Evolutionary conservation across 2,888 invertebrate species (phyloP), one percentile per base, ranked within the genome.

Genomic region (Elaeidobius kamerunicus): DNA sequence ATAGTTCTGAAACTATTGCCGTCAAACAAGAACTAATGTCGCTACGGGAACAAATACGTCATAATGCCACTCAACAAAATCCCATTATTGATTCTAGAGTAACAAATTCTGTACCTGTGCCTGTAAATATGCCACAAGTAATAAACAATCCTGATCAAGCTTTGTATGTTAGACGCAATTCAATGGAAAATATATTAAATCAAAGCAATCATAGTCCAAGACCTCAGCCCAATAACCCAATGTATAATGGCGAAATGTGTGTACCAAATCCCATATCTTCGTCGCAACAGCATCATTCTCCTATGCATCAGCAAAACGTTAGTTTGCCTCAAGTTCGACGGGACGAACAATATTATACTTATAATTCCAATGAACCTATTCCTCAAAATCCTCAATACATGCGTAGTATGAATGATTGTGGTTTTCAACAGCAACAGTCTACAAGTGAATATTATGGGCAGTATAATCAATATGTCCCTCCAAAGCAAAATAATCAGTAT

Each of bases 1-100:
- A 81, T 69, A 88, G 84, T 71, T 83, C 85, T 1, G 84, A 84
- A 66, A 74, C 82, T 34, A 74, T 73, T 34, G 78, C 76, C 63
- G 70, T 72, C 61, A 71, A 75, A 52, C 77, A 81, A 48, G 80
- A 69, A 63, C 80, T 75, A 61, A 75, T 73, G 68, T 68, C 69
- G 39, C 67, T 78, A 30, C 70, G 75, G 47, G n/a, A n/a, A n/a
- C n/a, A n/a, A n/a, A n/a, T n/a, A n/a, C n/a, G n/a, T n/a, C n/a
- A n/a, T n/a, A n/a, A n/a, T n/a, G 12, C 60, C 23, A 51, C 41
- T 30, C 42, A 46, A n/a, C 42, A 36, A 32, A 6, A 30, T 20
- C 35, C 40, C 11, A 30, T 38, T 30, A 16, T 15, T 5, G 23
- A 49, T 12, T 17, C 23, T n/a, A 38, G 7, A 18, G 23, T 27